Evolutionary conservation across 2,888 invertebrate species (phyloP).

Genomic region (Drosophila infuscata): DNA sequence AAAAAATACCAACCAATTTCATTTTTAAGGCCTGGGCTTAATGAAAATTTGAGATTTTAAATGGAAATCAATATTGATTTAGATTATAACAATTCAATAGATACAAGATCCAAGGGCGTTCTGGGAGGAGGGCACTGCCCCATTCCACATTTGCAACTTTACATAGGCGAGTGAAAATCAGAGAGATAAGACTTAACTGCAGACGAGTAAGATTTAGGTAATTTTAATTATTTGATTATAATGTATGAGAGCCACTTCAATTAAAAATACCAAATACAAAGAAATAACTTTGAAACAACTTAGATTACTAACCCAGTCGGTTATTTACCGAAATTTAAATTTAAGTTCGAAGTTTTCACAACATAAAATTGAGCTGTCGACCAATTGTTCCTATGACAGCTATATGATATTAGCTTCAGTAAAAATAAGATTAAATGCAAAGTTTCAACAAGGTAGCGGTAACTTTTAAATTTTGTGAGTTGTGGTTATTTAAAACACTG

Average conservation of each 20-base stretch:
- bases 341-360: not conserved
- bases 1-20: too few relatives aligned
- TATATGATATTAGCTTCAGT: not conserved
- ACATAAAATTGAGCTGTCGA: not conserved
- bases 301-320: not conserved
- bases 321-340: not conserved
- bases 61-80: not conserved
- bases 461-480: not conserved
- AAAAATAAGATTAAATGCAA: not conserved
- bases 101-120: not conserved
- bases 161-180: not conserved
- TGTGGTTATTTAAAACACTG: not conserved
- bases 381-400: not conserved
- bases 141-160: not conserved
- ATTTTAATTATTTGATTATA: not conserved
- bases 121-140: not conserved
- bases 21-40: not conserved
- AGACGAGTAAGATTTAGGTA: not conserved
- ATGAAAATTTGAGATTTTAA: not conserved
- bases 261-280: not conserved
- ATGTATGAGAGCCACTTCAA: not conserved
- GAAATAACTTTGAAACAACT: not conserved
- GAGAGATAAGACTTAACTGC: not conserved
- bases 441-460: not conserved
- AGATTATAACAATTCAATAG: not conserved